Evolutionary conservation across 1,140 invertebrate species (phyloP), one percentile per base, ranked within the genome.

Genomic region (Drosophila repleta): DNA sequence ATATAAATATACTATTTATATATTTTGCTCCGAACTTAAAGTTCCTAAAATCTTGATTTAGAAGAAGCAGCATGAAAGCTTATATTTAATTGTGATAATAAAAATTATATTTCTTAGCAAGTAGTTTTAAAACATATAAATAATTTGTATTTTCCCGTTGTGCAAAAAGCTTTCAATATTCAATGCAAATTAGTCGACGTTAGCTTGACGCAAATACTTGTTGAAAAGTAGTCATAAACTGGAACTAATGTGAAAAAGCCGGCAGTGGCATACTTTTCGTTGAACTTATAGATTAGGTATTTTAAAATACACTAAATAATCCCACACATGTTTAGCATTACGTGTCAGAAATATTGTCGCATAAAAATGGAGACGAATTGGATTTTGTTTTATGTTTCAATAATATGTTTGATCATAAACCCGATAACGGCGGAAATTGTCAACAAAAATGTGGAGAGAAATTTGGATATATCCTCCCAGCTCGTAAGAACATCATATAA

Each of bases 391-490:
- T 61, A 21, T 46, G 32, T 61, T 39, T 41, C 49, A 37, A 15
- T 62, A 43, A 8, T 26, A 51, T 68, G 15, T 48, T 43, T 72
- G 39, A 53, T 26, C 17, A 26, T 60, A 21, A 39, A 20, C 32
- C 37, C 17, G 8, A 64, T 39, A 1, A 53, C 85, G n/a, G 58
- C 88, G 21, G 93, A 94, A 69, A 82, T 98, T 52, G 93, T 95
- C 29, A 94, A 97, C 67, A 95, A 95, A 87, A 97, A 96, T 93
- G 96, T 97, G 11, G 97, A 98, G 51, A 93, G 97, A 87, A 94
- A 94, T 29, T 94, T 99, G 61, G 97, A 99, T 93, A 92, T 98
- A 53, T 94, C 96, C 3, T 95, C 96, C 11, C 98, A 99, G 92
- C 92, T 99, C 35, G 96, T 97, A 0, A 98, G 97, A 93, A 95